Percentiles rank a stretch among this genome's conserved stretches.
Conservation (phyloP, 2,113 vertebrate genomes). For the Cacatua alba region DNA sequence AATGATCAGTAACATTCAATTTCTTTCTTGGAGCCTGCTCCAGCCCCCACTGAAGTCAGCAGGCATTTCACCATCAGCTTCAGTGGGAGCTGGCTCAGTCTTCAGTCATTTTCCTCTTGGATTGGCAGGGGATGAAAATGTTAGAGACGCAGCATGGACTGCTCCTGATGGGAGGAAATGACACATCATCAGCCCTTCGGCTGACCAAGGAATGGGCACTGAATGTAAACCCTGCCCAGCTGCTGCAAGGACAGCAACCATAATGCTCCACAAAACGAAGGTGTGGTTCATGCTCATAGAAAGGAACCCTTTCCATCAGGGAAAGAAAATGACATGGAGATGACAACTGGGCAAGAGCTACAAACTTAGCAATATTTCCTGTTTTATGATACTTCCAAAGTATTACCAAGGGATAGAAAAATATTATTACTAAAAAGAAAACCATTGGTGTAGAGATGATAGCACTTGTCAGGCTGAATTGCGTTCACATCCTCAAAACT, state of each 20-base stretch:
- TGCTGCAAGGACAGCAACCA: background rate
- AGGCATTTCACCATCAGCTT: constrained; percentile 10
- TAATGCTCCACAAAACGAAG: background rate
- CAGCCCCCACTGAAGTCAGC: constrained; percentile 27
- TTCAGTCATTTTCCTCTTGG: constrained; percentile 48
- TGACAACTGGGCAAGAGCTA: background rate
- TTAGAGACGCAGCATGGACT: background rate
- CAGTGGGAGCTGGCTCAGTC: constrained; percentile 46
- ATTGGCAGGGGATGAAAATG: constrained; percentile 38
- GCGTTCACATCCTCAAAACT: background rate
- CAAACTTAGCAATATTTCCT: background rate
- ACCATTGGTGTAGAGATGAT: background rate
- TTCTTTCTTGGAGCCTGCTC: constrained; percentile 35
- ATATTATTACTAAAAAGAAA: background rate
- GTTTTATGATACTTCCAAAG: background rate
- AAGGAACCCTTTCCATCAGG: background rate
- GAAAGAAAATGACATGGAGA: rapidly evolving
- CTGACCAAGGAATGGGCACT: background rate
- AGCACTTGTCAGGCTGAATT: background rate
- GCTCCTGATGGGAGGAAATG: constrained; percentile 36
- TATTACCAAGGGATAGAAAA: background rate
- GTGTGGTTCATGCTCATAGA: background rate
- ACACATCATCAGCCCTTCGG: background rate
- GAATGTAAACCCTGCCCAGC: background rate
- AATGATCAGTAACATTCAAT: constrained; percentile 1